Evolutionary conservation across 2,113 vertebrate species (phyloP).

Genomic region (Platysternon megacephalum): DNA sequence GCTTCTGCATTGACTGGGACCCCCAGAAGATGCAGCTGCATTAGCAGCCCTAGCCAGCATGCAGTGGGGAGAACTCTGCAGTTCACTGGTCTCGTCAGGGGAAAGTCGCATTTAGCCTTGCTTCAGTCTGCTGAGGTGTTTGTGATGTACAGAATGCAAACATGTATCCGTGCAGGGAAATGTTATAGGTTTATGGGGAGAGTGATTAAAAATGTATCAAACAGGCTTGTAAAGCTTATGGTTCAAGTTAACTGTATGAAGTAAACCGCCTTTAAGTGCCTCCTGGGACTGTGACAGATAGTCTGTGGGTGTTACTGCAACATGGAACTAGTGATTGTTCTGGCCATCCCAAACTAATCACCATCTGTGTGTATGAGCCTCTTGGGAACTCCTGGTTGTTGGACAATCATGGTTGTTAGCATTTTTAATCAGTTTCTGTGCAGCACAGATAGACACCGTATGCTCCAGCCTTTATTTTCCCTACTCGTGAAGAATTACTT

Average conservation of each 20-base stretch:
- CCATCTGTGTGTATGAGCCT: constrained; percentile 86
- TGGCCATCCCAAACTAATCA: constrained; percentile 86
- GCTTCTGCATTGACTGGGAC: neutral
- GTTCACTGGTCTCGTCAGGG: fast-evolving
- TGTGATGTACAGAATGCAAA: constrained; percentile 46
- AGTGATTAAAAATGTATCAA: constrained; percentile 88
- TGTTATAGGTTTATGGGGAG: constrained; percentile 80
- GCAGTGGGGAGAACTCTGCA: neutral
- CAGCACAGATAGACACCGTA: constrained; percentile 84
- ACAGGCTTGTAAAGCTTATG: constrained; percentile 86
- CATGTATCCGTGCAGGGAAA: constrained; percentile 56
- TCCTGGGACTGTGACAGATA: constrained; percentile 85
- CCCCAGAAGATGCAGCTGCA: neutral
- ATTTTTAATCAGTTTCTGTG: constrained; percentile 88
- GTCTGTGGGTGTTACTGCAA: constrained; percentile 85
- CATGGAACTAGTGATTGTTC: constrained; percentile 84
- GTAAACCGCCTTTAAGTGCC: constrained; percentile 87
- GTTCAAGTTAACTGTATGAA: constrained; percentile 87
- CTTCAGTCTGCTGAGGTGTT: neutral
- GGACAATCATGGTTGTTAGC: constrained; percentile 88
- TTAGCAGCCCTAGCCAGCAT: neutral
- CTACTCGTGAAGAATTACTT: constrained; percentile 67
- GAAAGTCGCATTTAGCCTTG: fast-evolving
- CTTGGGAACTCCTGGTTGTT: constrained; percentile 83
- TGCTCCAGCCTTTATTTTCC: constrained; percentile 79